Evolutionary conservation across 2,797 vertebrate genomes (phyloP).

Genomic region (Acrocephalus scirpaceus): DNA sequence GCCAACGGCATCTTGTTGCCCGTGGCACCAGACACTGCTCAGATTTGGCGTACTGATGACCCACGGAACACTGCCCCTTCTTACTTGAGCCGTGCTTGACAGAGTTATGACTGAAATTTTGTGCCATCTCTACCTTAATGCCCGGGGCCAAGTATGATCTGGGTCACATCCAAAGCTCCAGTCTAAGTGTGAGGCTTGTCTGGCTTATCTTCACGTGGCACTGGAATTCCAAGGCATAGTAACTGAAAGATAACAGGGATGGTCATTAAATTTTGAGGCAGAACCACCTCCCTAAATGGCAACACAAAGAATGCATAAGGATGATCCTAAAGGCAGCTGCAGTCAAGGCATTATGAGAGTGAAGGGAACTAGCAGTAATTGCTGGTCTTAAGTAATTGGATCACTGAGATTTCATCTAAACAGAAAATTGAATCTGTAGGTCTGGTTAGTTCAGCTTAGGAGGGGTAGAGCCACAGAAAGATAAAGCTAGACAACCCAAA

Average conservation of each 20-base stretch:
- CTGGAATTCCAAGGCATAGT: background rate
- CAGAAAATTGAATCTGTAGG: constrained; percentile 19
- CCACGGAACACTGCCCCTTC: background rate
- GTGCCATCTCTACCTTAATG: background rate
- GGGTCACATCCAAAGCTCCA: background rate
- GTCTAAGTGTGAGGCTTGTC: background rate
- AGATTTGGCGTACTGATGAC: background rate
- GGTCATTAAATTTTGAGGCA: background rate
- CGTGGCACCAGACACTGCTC: fast-evolving
- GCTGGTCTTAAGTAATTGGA: constrained; percentile 21
- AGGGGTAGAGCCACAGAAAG: background rate
- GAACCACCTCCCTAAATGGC: background rate
- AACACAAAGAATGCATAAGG: background rate
- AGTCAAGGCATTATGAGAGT: constrained; percentile 6
- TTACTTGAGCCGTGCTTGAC: background rate
- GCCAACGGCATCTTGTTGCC: fast-evolving
- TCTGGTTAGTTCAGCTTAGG: background rate
- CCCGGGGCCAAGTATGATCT: background rate
- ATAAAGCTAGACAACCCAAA: background rate
- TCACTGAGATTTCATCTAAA: constrained; percentile 28
- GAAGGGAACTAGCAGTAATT: constrained; percentile 8
- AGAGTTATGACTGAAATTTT: background rate
- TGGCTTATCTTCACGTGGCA: background rate
- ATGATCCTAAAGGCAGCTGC: background rate
- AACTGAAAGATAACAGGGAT: background rate